Evolutionary conservation across 1,140 invertebrate genomes (phyloP), one percentile per base, ranked within the genome.

Genomic region (Drosophila varians): DNA sequence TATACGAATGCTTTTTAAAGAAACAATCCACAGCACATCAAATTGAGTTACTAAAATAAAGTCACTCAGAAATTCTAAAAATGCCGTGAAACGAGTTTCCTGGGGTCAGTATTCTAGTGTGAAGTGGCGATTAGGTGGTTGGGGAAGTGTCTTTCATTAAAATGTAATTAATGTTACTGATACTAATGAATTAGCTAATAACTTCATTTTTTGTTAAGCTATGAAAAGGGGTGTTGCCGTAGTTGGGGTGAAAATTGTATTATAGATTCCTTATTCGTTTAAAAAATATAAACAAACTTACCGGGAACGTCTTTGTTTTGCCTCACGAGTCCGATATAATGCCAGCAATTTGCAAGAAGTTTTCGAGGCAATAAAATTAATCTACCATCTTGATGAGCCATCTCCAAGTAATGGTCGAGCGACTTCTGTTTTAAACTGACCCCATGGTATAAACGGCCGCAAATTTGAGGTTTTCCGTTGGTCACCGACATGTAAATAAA

Each of bases 11-110:
- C 76, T 79, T 79, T 74, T 82, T 73, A 77, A 80, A 70, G 46
- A 66, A 82, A 69, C 51, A 45, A 47, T 57, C 65, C 38, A 55
- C 49, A 31, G n/a, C 60, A 26, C 42, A 47, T 43, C 52, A 65
- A 82, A 80, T 82, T 80, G 77, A 80, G 77, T 82, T 80, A 80
- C 82, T 82, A 80, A 82, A 77, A 80, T 53, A 53, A 73, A 77
- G 72, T 66, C 60, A 53, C 4, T 53, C 58, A 19, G n/a, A 66
- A 46, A 79, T 80, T 79, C 77, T 54, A 74, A 70, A 60, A 79
- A 74, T 70, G 65, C 78, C 71, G 5, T 26, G 7, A 80, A 79
- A 82, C 77, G 72, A 53, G 77, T 77, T 78, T 56, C 7, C 38
- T 7, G 38, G 1, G 18, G 6, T 36, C 34, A 21, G 36, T 26